Base-by-base conservation (phyloP, 1,140 invertebrate species). In the Cyphomyrmex costatus region DNA sequence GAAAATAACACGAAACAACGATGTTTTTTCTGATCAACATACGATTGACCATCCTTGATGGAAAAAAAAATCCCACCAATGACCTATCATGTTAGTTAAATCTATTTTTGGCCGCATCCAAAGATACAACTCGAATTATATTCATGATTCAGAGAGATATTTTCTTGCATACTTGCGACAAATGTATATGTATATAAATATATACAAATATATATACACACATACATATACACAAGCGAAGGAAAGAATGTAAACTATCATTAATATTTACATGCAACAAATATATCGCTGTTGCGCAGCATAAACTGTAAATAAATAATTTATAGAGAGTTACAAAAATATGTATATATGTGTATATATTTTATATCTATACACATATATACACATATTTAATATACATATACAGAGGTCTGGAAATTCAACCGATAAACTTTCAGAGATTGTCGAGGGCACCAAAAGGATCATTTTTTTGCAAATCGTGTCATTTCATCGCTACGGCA, bases 241-340 rank as follows among this genome's bases (percentile, higher is more conserved):
- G 63, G 42, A 89, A 58, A 70, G 19, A 46, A 85, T 89, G 87
- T 89, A 73, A 76, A 83, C 91, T 88, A 71, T 46, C 86, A 80
- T 36, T 36, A 36, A 36, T 36, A 71, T 42, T 82, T 58, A 85
- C 68, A 30, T 33, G 85, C 46, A 60, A 79, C 73, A 56, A 21
- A 76, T 87, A 68, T 58, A 89, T 86, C 63, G 74, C 61, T 86
- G 86, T 86, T 86, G 65, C 27, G 27, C 88, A 71, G 30, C 53
- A 89, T 86, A 42, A 89, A 87, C 63, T 92, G 91, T 92, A 92
- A 87, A 92, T 92, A 92, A 90, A 92, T 92, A 92, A 90, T 87
- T 91, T 91, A 87, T 91, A 92, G 87, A 73, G 46, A 88, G 89
- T 86, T 93, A 90, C 65, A 33, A 36, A 33, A 4, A 33, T 33